Base-by-base conservation (phyloP, 2,113 vertebrate genomes). In the Oryzias melastigma region DNA sequence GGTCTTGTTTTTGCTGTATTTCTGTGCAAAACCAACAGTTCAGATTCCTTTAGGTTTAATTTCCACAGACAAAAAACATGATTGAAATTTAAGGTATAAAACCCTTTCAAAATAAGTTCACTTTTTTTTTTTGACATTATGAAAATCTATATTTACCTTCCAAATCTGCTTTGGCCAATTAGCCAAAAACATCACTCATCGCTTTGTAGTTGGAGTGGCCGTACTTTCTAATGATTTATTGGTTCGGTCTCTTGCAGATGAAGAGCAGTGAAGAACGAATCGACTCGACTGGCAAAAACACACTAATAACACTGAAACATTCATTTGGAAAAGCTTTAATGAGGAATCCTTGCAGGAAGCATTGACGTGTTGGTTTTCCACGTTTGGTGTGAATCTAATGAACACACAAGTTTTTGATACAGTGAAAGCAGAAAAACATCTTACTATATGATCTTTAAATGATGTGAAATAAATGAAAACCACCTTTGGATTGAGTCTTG, bases 81-180 rank as follows among this genome's bases (percentile, higher is more conserved):
- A 68, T 82, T 48, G 25, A 82, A 75, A 58, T 84, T 58, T 63
- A 62, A 79, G 80, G 68, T 40, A 12, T 35, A 35, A 35, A 52
- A 81, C 58, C 51, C 72, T 64, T 74, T 78, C 73, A 80, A 81
- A 68, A 17, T 25, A 43, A 7, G 41, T 46, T 59, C 29, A 40
- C 15, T 15, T 35, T 47, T 47, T 78, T 80, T 80, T 75, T 85
- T 62, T 56, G 16, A 16, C 65, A 46, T 73, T 73, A 77, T 78
- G 60, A 81, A 89, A 90, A 89, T 87, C 82, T 58, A 84, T 88
- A 85, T 88, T 88, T 82, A 85, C 65, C 75, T 86, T 82, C 72
- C 63, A 74, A 84, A 86, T 83, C 87, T 81, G 72, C 78, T 76
- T 78, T 77, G 69, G 79, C 82, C 81, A 89, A 84, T 89, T 92